These are phyloP conservation scores for Macroteleia sp. DNA, from an alignment of 2,888 invertebrate genomes.

Conservation along the genomic window DNA sequence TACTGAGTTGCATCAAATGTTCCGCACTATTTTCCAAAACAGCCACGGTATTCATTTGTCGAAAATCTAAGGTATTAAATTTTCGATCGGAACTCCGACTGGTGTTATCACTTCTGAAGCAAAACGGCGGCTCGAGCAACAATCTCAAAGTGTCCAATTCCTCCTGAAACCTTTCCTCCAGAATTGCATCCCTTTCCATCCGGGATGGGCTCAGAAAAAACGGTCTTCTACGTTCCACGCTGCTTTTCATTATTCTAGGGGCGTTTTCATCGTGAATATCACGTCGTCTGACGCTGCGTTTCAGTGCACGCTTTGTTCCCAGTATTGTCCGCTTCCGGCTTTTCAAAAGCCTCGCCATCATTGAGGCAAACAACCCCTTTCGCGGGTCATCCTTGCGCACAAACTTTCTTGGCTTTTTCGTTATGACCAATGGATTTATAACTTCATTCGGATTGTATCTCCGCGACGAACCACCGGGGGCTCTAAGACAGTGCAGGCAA, in stretches of 20 bases:
- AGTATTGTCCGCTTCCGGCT: constrained; percentile 50
- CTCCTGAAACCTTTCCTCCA: constrained; percentile 69
- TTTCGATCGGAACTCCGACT: constrained; percentile 71
- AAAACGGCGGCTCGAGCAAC: constrained; percentile 75
- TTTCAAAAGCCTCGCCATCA: constrained; percentile 68
- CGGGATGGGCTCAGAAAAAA: constrained; percentile 1
- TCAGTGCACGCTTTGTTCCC: constrained; percentile 61
- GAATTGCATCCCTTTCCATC: neutral
- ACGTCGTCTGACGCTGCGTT: constrained; percentile 66
- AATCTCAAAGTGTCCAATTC: constrained; percentile 75
- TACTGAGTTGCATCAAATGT: constrained; percentile 30
- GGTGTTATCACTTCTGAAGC: constrained; percentile 71
- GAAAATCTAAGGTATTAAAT: constrained; percentile 77
- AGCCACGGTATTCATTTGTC: constrained; percentile 79
- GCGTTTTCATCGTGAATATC: constrained; percentile 47
- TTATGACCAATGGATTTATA: constrained; percentile 75
- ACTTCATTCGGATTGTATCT: constrained; percentile 62
- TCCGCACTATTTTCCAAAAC: constrained; percentile 61
- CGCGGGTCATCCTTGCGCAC: constrained; percentile 29
- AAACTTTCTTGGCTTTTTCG: constrained; percentile 71
- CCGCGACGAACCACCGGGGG: constrained; percentile 52
- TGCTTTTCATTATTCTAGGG: neutral
- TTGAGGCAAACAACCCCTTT: constrained; percentile 52
- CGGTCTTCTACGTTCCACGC: neutral
- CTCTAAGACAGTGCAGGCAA: constrained; percentile 74